Base-by-base conservation (phyloP, 2,888 invertebrate species). In the Pyrrhia umbra region DNA sequence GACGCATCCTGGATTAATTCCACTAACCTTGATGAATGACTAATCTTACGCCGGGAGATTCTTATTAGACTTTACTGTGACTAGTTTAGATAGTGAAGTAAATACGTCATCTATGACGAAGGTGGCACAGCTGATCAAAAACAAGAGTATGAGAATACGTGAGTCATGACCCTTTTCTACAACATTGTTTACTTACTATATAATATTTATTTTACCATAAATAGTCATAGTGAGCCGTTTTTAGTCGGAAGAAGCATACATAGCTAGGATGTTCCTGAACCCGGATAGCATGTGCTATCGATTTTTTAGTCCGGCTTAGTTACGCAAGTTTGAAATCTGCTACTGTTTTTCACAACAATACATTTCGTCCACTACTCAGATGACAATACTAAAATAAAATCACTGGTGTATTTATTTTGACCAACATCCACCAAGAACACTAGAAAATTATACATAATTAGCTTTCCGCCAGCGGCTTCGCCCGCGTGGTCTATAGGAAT, bases 61-160 rank as follows among this genome's bases (percentile, higher is more conserved):
- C 43, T 43, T n/a, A 8, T 18, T 20, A 20, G 18, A 13, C 13
- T 18, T 42, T 20, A 20, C 13, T 6, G 6, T 42, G 10, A 13
- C 21, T 43, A 21, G 21, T 23, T n/a, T 2, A 21, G 6, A 0
- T 43, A 43, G 43, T n/a, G 21, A 10, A 21, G 21, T 6, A 34
- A 42, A 37, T 15, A 54, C 71, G 67, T 67, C 67, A 67, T 51
- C n/a, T 15, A 63, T 71, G 67, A 67, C 71, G 67, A 52, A 40
- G 10, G 27, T 45, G 23, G 8, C 21, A 62, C 66, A 52, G 34
- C 46, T 63, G 47, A 23, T 42, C 6, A 2, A 13, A 47, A 34
- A 40, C 18, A 45, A 40, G 16, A 46, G 52, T 18, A 63, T 71
- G 21, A 15, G 16, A 34, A 25, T 34, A 10, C 0, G 18, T 67